These are phyloP conservation scores for Leptinotarsa juncta DNA, from an alignment of 2,888 invertebrate species.

Conservation along the genomic window DNA sequence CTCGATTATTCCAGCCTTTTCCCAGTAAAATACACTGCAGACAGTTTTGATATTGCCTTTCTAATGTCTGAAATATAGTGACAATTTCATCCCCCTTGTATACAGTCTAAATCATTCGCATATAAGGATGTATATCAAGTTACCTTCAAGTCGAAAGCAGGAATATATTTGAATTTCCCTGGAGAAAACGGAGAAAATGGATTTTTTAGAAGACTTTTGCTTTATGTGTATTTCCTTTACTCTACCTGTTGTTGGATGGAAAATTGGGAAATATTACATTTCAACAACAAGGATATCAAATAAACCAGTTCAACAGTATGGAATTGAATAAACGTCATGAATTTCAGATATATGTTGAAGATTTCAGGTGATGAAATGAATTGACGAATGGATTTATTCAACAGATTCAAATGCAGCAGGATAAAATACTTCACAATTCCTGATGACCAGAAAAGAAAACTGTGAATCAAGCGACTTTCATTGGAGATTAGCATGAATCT, in stretches of 20 bases:
- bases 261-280: not conserved
- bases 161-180: conserved; percentile 64
- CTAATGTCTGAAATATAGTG: conserved; percentile 52
- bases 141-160: conserved; percentile 58
- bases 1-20: conserved; percentile 57
- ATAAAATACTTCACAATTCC: too few relatives aligned
- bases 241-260: conserved; percentile 27
- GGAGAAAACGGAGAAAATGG: conserved; percentile 59
- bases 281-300: not conserved
- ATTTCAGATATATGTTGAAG: too few relatives aligned
- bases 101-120: conserved; percentile 45
- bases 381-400: too few relatives aligned
- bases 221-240: conserved; percentile 50
- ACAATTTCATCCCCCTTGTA: conserved; percentile 37
- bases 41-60: conserved; percentile 61
- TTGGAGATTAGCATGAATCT: too few relatives aligned
- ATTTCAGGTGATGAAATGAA: too few relatives aligned
- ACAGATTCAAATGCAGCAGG: too few relatives aligned
- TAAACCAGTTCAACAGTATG: too few relatives aligned
- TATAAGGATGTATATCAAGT: conserved; percentile 58
- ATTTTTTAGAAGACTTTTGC: conserved; percentile 57
- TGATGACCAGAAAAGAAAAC: too few relatives aligned
- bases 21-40: conserved; percentile 52
- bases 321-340: too few relatives aligned
- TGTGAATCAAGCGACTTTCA: too few relatives aligned